Percentiles rank a stretch among this genome's conserved stretches.
These are phyloP conservation scores for Drosophila miranda DNA, from an alignment of 1,140 invertebrate species.

Conservation along the genomic window DNA sequence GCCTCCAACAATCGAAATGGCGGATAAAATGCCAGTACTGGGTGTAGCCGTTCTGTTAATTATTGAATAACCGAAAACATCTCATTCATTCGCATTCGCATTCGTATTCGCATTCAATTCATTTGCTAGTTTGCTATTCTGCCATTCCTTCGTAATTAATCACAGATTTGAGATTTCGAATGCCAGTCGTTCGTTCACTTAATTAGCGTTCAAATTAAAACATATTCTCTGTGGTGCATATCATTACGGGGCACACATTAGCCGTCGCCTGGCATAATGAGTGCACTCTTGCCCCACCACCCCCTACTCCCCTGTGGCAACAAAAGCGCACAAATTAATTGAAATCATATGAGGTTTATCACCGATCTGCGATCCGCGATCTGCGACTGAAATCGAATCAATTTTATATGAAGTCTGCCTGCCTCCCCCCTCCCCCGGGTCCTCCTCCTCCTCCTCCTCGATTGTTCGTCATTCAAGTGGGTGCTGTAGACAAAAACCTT, in stretches of 20 bases:
- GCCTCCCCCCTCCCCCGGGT: neutral
- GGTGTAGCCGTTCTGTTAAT: conserved; percentile 17
- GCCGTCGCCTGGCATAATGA: conserved; percentile 49
- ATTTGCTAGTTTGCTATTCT: conserved; percentile 34
- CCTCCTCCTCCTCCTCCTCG: neutral
- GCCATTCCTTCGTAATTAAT: conserved; percentile 32
- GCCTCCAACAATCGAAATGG: neutral
- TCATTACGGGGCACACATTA: conserved; percentile 60
- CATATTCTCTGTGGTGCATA: conserved; percentile 52
- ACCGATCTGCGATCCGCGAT: conserved; percentile 50
- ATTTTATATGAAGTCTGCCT: conserved; percentile 46
- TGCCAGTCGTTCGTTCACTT: conserved; percentile 13
- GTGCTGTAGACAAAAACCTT: conserved; percentile 51
- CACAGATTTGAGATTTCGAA: conserved; percentile 1
- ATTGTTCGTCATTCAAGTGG: conserved; percentile 47
- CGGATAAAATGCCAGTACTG: no score
- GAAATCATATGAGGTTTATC: conserved; percentile 72
- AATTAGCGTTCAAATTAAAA: conserved; percentile 58
- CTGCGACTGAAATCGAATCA: conserved; percentile 64
- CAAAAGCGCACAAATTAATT: conserved; percentile 74
- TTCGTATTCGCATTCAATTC: conserved; percentile 10
- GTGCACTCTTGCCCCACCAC: conserved; percentile 35
- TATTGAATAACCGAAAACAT: conserved; percentile 37
- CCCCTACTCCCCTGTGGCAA: conserved; percentile 14
- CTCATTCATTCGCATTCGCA: conserved; percentile 19